Evolutionary conservation across 2,797 vertebrate species (phyloP).

Genomic region (Gastrophryne carolinensis): DNA sequence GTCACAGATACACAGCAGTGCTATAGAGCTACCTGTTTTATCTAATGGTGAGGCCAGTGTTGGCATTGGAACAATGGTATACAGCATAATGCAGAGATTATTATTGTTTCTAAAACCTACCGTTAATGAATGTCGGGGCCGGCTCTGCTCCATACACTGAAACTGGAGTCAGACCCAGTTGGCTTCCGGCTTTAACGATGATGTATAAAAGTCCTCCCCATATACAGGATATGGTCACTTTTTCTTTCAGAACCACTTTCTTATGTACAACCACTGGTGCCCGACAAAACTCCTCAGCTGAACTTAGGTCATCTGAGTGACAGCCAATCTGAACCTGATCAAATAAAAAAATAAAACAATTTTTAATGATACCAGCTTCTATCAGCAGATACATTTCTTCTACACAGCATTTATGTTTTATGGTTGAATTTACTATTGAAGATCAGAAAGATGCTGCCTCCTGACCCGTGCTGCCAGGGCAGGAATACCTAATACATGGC

Average conservation of each 20-base stretch:
- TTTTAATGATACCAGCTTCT: no score
- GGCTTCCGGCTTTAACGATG: slow-evolving; percentile 61
- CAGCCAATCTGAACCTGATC: slow-evolving; percentile 54
- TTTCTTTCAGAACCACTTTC: not conserved
- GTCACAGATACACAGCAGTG: no score
- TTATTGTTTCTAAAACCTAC: slow-evolving; percentile 57
- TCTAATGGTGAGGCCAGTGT: no score
- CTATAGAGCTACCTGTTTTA: no score
- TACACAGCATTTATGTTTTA: no score
- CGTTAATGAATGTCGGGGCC: slow-evolving; percentile 73
- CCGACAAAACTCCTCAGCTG: not conserved
- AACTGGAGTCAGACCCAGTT: slow-evolving; percentile 56
- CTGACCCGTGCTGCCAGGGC: no score
- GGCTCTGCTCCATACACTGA: slow-evolving; percentile 62
- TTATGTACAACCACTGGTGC: slow-evolving; percentile 19
- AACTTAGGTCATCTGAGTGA: slow-evolving; percentile 48
- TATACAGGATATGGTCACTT: slow-evolving; percentile 60
- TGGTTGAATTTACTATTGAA: no score
- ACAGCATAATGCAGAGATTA: no score
- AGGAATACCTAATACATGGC: no score
- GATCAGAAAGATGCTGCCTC: no score
- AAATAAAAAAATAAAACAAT: not conserved
- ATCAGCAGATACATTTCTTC: no score
- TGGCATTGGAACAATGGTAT: no score
- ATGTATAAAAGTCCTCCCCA: slow-evolving; percentile 75